These are phyloP conservation scores for Myotis planiceps DNA, from an alignment of 2,797 vertebrate genomes.

Conservation along the genomic window DNA sequence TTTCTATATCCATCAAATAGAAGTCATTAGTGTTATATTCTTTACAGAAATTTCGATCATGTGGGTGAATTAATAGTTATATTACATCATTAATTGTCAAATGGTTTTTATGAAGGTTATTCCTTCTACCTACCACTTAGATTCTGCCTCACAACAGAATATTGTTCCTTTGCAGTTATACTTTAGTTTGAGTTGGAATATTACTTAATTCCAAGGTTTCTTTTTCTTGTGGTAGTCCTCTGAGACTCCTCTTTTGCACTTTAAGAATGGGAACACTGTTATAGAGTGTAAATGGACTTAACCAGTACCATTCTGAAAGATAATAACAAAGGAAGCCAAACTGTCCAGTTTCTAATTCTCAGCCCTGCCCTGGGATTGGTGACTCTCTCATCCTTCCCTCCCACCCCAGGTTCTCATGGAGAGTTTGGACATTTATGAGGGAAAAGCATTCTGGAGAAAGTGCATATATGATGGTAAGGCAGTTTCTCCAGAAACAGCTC, in stretches of 20 bases:
- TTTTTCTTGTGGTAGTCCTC: not conserved
- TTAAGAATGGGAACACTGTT: not conserved
- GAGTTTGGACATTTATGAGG: not conserved
- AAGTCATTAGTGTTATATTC: not conserved
- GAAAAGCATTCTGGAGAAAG: not conserved
- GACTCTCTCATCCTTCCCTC: not conserved
- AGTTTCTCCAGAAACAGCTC: not conserved
- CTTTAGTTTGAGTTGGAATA: not conserved
- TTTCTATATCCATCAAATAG: not conserved
- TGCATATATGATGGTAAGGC: rapidly evolving
- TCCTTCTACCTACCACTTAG: not conserved
- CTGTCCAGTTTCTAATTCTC: not conserved
- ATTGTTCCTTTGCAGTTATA: not conserved
- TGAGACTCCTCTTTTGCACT: not conserved
- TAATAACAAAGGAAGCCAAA: not conserved
- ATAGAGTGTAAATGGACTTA: not conserved
- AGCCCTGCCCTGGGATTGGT: not conserved
- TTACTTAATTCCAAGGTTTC: not conserved
- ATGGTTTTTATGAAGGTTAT: not conserved
- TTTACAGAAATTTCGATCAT: not conserved
- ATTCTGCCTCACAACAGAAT: not conserved
- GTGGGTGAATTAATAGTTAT: not conserved
- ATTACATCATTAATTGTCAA: not conserved
- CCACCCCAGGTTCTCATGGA: not conserved
- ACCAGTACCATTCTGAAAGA: not conserved